Evolutionary conservation across 2,113 vertebrate species (phyloP), one percentile per base, ranked within the genome.

Genomic region (Tragelaphus imberbis): DNA sequence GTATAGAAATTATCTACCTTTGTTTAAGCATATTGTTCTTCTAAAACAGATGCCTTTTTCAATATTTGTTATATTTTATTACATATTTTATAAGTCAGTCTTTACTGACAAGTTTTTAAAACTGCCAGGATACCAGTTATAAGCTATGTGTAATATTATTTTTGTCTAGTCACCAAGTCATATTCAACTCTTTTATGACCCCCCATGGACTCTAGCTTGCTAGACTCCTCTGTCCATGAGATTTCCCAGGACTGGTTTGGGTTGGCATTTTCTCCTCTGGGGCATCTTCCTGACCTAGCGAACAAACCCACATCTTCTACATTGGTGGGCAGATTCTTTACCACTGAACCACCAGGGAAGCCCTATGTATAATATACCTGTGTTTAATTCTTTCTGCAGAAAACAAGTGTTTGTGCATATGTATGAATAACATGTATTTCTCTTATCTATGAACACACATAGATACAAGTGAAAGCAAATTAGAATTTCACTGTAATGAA

Each of bases 101-200:
- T 96, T 96, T 92, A 84, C 30, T 97, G 82, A 85, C 17, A 87
- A 28, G 10, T 96, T 94, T 92, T 92, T 65, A 88, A 65, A 94
- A 71, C 6, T 97, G 25, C 30, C 25, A 97, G 36, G 28, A 61
- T 79, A 61, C 4, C 17, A 56, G 8, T 97, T 90, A 59, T 91
- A 84, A 93, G 17, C 8, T 77, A 14, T 82, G 6, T 88, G 21
- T 81, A 90, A 75, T 95, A 49, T 15, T 77, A 23, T 44, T 71
- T 71, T 71, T 77, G 71, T 77, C 3, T 44, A 77, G 40, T 77
- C 71, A 27, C 12, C 71, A 77, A 44, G 40, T 25, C 71, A 44
- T 77, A 40, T 77, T 77, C 71, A 77, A 4, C 40, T 27, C 23
- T 77, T 77, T 77, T 27, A 40, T 77, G 71, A 77, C 40, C 40